Percentiles rank a stretch among this genome's conserved stretches.
Evolutionary conservation across 2,888 invertebrate genomes (phyloP).

Genomic region (Ennomos quercinarius): DNA sequence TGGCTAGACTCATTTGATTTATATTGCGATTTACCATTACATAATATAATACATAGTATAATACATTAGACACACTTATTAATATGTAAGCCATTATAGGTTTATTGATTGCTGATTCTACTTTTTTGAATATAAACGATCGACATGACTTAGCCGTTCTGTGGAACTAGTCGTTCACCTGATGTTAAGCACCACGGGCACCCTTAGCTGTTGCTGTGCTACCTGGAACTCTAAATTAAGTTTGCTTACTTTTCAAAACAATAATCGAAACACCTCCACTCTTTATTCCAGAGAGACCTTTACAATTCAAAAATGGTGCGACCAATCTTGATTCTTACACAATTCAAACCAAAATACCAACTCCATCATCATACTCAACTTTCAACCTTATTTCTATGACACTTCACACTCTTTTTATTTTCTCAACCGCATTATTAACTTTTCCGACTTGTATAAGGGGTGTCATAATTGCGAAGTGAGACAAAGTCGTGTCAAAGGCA

Average conservation of each 20-base stretch:
- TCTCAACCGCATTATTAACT: slow-evolving; percentile 40
- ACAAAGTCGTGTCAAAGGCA: slow-evolving; percentile 81
- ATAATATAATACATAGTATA: too few relatives aligned
- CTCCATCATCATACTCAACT: neutral
- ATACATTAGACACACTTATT: too few relatives aligned
- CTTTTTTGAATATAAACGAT: too few relatives aligned
- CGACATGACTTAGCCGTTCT: too few relatives aligned
- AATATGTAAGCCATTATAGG: too few relatives aligned
- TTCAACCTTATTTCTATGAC: slow-evolving; percentile 33
- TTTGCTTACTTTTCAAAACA: slow-evolving; percentile 1
- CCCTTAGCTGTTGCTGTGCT: too few relatives aligned
- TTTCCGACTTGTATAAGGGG: slow-evolving; percentile 71
- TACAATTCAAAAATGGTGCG: slow-evolving; percentile 32
- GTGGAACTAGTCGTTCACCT: too few relatives aligned
- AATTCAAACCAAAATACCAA: slow-evolving; percentile 19
- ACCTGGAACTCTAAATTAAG: neutral
- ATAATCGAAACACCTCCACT: neutral
- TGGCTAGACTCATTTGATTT: too few relatives aligned
- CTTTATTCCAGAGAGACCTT: slow-evolving; percentile 5
- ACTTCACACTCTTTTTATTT: slow-evolving; percentile 32
- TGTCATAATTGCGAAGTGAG: slow-evolving; percentile 81
- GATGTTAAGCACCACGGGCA: too few relatives aligned
- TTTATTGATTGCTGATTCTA: too few relatives aligned
- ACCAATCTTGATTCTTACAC: slow-evolving; percentile 30
- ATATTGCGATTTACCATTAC: too few relatives aligned